Evolutionary conservation across 2,113 vertebrate species (phyloP), one percentile per base, ranked within the genome.

Genomic region (Ramphastos sulfuratus): DNA sequence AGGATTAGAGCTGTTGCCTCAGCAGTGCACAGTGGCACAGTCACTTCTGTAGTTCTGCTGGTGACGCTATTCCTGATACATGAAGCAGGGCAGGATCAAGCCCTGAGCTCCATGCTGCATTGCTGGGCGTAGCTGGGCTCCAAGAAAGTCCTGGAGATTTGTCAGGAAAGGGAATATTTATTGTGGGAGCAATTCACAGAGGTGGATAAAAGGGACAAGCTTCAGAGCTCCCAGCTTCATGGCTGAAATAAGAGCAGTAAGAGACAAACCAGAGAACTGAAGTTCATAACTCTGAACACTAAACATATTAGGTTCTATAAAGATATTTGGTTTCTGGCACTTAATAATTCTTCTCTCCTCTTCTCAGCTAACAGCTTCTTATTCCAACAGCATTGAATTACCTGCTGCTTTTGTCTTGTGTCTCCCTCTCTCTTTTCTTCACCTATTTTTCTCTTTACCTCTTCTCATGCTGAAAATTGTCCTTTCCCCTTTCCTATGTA

Each of bases 281-380:
- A 85, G 87, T 90, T 59, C 85, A 66, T 87, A 91, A 85, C 75
- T 87, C 71, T 70, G 90, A 60, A 85, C 72, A 63, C 67, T 66
- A 92, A 96, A 82, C 67, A 89, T 85, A 79, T 80, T 1, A 39
- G 1, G 56, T 60, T 82, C 7, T 6, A 85, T 66, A 82, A 85
- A 91, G 87, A 77, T 77, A 70, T 2, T 95, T 63, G 78, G 65
- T 95, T 94, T 94, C 85, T 2, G 0, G n/a, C 64, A 73, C 67
- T 92, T 91, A 82, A 73, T 92, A 91, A 87, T 91, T 87, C 87
- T 91, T 80, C 87, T 91, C 75, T 85, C 75, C 59, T 92, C 87
- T 79, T 96, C 64, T 92, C 55, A 82, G 67, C 75, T 92, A 92
- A 74, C 71, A 89, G 56, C 39, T 92, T 73, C 78, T 69, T 80